Conservation (phyloP, 2,888 invertebrate species). For the Agapetus fuscipes region DNA sequence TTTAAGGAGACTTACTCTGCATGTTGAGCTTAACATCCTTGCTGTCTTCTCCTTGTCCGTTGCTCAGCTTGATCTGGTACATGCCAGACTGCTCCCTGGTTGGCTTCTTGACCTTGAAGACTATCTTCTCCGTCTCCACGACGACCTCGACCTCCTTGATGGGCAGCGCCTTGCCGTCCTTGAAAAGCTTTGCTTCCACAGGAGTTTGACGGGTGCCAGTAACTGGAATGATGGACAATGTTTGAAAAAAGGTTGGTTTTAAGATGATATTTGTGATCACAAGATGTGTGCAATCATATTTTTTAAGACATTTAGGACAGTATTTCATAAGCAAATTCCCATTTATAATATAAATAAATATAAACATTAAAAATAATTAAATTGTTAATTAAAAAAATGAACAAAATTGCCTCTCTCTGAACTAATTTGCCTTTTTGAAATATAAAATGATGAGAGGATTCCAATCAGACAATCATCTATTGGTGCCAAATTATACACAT, state of each 20-base stretch:
- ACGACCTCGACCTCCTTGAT: constrained; percentile 84
- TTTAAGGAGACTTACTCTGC: constrained; percentile 50
- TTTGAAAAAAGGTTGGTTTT: constrained; percentile 3
- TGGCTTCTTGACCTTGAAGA: constrained; percentile 88
- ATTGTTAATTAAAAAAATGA: too few relatives aligned
- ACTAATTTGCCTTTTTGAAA: too few relatives aligned
- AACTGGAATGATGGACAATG: constrained; percentile 58
- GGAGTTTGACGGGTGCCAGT: constrained; percentile 80
- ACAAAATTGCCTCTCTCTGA: too few relatives aligned
- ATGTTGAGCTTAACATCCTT: constrained; percentile 76
- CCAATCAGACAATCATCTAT: too few relatives aligned
- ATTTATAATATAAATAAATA: neutral
- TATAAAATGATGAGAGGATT: too few relatives aligned
- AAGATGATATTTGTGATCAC: neutral
- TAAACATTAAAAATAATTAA: too few relatives aligned
- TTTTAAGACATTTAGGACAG: too few relatives aligned
- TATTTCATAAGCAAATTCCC: too few relatives aligned
- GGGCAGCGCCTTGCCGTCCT: constrained; percentile 83
- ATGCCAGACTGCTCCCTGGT: constrained; percentile 76
- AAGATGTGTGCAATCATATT: constrained; percentile 22
- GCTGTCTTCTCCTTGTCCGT: constrained; percentile 86
- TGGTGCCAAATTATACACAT: too few relatives aligned
- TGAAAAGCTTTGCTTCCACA: constrained; percentile 81
- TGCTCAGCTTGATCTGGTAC: constrained; percentile 87
- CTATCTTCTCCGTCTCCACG: constrained; percentile 84